phyloP scores from a whole-genome alignment of 2,888 invertebrate species.

The Dorcus parallelipipedus region DNA sequence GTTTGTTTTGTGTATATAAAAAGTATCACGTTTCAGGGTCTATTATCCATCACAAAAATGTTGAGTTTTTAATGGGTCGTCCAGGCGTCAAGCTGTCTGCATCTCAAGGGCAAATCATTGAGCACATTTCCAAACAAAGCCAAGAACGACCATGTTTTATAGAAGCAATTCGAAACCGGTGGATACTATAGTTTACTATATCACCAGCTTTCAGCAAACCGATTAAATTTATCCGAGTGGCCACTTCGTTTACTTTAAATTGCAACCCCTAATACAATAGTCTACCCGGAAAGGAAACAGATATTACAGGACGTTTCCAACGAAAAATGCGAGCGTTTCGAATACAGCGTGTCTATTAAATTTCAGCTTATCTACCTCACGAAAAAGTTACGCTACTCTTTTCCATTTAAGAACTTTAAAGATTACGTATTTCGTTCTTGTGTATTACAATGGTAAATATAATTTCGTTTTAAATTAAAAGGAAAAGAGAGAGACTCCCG shows the following conservation, averaged over 20 bases:
- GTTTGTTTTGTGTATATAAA: conserved; percentile 16
- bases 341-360: not conserved
- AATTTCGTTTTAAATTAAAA: conserved; percentile 14
- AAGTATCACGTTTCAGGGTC: conserved; percentile 27
- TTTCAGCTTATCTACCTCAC: too few relatives aligned
- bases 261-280: conserved; percentile 23
- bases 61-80: conserved; percentile 19
- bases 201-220: conserved; percentile 20
- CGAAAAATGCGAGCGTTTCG: conserved; percentile 8
- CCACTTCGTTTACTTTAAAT: conserved; percentile 24
- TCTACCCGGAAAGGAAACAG: conserved; percentile 19
- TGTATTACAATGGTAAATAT: conserved; percentile 1
- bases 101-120: conserved; percentile 22
- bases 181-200: conserved; percentile 18
- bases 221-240: conserved; percentile 22
- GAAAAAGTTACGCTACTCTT: not conserved
- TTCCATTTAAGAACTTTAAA: not conserved
- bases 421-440: not conserved
- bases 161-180: conserved; percentile 1
- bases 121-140: conserved; percentile 8
- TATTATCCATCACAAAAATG: conserved; percentile 16
- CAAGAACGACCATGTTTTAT: not conserved
- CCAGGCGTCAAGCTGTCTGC: conserved; percentile 30
- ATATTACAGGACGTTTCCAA: conserved; percentile 13
- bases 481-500: conserved; percentile 9